phyloP scores from a whole-genome alignment of 2,113 vertebrate genomes.

The Pogona vitticeps region DNA sequence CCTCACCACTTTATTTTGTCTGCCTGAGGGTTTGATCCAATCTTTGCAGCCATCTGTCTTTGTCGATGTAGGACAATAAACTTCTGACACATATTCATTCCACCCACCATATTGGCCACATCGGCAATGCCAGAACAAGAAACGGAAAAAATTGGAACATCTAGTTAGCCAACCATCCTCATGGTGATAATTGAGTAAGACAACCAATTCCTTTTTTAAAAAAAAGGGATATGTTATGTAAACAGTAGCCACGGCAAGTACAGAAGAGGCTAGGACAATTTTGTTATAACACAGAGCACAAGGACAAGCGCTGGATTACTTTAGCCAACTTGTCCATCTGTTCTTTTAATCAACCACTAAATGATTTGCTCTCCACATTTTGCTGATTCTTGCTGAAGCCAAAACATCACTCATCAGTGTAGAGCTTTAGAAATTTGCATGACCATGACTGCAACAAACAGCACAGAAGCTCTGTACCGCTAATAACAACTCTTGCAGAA shows the following conservation, averaged over 20 bases:
- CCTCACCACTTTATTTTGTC: slow-evolving; percentile 28
- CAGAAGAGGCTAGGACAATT: slow-evolving; percentile 35
- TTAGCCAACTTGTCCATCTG: slow-evolving; percentile 36
- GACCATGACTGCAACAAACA: not conserved
- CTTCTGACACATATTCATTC: slow-evolving; percentile 19
- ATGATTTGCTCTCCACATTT: slow-evolving; percentile 35
- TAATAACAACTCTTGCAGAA: not conserved
- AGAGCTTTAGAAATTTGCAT: slow-evolving; percentile 8
- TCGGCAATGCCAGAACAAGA: slow-evolving; percentile 36
- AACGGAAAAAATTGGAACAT: slow-evolving; percentile 38
- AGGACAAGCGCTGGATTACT: slow-evolving; percentile 25
- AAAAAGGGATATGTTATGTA: slow-evolving; percentile 31
- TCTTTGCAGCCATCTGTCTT: slow-evolving; percentile 19
- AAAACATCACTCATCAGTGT: slow-evolving; percentile 16
- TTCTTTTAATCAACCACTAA: slow-evolving; percentile 30
- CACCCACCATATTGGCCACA: slow-evolving; percentile 20
- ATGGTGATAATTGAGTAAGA: slow-evolving; percentile 38
- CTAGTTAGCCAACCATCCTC: slow-evolving; percentile 33
- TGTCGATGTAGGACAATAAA: slow-evolving; percentile 32
- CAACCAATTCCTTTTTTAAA: slow-evolving; percentile 11
- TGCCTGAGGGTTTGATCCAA: slow-evolving; percentile 24
- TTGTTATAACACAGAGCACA: slow-evolving; percentile 32
- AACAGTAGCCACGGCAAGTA: slow-evolving; percentile 32
- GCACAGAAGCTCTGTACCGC: not conserved
- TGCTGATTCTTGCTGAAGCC: slow-evolving; percentile 14